Evolutionary conservation across 2,113 vertebrate genomes (phyloP).

Genomic region (Podarcis raffonei): DNA sequence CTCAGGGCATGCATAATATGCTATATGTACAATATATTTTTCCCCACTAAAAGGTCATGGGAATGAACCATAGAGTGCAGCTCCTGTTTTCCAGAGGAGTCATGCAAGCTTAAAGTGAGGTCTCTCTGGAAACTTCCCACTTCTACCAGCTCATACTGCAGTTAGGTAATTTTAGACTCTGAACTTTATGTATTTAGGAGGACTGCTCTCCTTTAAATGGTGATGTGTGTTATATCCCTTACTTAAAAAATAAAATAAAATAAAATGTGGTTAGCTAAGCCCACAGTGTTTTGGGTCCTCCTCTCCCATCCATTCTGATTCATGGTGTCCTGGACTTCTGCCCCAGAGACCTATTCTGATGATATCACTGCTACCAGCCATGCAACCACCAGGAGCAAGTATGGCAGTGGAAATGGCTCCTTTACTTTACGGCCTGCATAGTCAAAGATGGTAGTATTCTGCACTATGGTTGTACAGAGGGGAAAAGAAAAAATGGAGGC

Average conservation of each 20-base stretch:
- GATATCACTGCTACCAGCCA: fast-evolving
- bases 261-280: not conserved
- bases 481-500: not conserved
- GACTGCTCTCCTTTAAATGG: not conserved
- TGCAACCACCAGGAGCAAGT: not conserved
- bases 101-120: fast-evolving
- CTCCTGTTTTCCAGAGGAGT: fast-evolving
- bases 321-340: not conserved
- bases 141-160: not conserved
- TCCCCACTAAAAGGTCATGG: fast-evolving
- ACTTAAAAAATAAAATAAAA: not conserved
- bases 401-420: not conserved
- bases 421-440: not conserved
- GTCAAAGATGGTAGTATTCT: not conserved
- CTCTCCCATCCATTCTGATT: not conserved
- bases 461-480: not conserved
- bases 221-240: not conserved
- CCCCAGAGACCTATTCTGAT: not conserved
- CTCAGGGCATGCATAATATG: not conserved
- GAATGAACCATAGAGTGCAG: not conserved
- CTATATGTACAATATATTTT: not conserved
- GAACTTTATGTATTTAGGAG: not conserved
- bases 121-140: fast-evolving
- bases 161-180: not conserved
- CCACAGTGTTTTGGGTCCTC: not conserved